phyloP scores from a whole-genome alignment of 2,888 invertebrate species.

The Scrobipalpa atriplicella region DNA sequence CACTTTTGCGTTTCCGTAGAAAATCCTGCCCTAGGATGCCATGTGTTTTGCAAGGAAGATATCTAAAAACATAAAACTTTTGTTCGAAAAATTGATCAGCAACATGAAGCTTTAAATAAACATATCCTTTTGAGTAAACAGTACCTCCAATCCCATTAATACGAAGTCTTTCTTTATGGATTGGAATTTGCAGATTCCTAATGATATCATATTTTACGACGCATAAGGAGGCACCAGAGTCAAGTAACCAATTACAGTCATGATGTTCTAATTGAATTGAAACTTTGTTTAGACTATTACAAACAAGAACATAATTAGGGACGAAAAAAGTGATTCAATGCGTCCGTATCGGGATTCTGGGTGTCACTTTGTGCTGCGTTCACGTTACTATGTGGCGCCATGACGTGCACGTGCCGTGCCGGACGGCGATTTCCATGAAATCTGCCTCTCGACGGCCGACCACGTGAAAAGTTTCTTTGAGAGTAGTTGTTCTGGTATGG shows the following conservation, averaged over 20 bases:
- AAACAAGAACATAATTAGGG: not conserved
- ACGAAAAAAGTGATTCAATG: too few species aligned
- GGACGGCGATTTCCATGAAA: too few species aligned
- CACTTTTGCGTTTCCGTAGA: not conserved
- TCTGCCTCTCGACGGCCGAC: too few species aligned
- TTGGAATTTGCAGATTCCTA: not conserved
- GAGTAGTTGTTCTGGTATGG: too few species aligned
- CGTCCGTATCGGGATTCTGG: too few species aligned
- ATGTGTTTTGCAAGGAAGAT: slow-evolving; percentile 20
- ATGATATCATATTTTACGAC: not conserved
- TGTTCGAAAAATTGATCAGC: slow-evolving; percentile 3
- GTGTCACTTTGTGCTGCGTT: too few species aligned
- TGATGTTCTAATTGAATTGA: not conserved
- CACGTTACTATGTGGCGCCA: too few species aligned
- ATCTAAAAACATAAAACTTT: slow-evolving; percentile 26
- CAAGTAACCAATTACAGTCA: not conserved
- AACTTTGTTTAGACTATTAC: not conserved
- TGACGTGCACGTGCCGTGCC: too few species aligned
- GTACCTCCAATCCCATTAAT: slow-evolving; percentile 26
- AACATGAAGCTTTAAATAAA: slow-evolving; percentile 18
- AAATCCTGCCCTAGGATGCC: slow-evolving; percentile 27
- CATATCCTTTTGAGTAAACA: slow-evolving; percentile 21
- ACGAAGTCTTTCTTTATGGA: not conserved
- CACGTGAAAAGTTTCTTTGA: too few species aligned
- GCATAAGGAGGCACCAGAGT: not conserved